Base-by-base conservation (phyloP, 1,140 invertebrate genomes). In the Arion vulgaris region DNA sequence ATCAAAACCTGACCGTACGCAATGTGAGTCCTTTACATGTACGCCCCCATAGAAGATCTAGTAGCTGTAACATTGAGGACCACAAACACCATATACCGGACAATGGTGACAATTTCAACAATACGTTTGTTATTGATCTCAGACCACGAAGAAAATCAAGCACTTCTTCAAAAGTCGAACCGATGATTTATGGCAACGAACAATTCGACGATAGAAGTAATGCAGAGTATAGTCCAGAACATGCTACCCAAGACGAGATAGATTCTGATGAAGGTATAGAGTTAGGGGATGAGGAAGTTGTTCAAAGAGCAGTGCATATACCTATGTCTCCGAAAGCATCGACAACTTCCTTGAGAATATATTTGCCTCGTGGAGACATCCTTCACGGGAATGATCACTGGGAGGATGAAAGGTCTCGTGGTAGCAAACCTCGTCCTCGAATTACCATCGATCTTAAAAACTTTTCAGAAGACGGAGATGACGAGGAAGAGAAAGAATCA, bases 221-320 rank as follows among this genome's bases (percentile, higher is more conserved):
- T 45, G 41, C 5, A 45, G 15, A 15, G 41, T n/a, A 28, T 23
- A 49, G 32, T 28, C n/a, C 23, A 73, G 26, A 28, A 9, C 32
- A 28, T 49, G 74, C 1, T n/a, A 32, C 51, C 34, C n/a, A 49
- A 49, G 41, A 13, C 5, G 41, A 17, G 19, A 51, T 23, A 15
- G 77, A 79, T 68, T 79, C 77, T 4, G 77, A 79, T 36, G 77
- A 79, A 51, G 77, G 77, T 15, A 79, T 79, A 19, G 77, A 51
- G 15, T 28, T 79, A 23, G 57, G 34, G 19, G 77, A 79, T 36
- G 77, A 79, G 28, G 77, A 79, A 7, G 23, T 68, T 17, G 32
- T 66, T 7, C 49, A 36, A 34, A 17, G n/a, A 11, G 9, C 53
- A 17, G 1, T 79, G 36, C 38, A 19, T 23, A 41, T 28, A 45